phyloP scores from a whole-genome alignment of 1,140 invertebrate genomes.

The Leguminivora glycinivorella region DNA sequence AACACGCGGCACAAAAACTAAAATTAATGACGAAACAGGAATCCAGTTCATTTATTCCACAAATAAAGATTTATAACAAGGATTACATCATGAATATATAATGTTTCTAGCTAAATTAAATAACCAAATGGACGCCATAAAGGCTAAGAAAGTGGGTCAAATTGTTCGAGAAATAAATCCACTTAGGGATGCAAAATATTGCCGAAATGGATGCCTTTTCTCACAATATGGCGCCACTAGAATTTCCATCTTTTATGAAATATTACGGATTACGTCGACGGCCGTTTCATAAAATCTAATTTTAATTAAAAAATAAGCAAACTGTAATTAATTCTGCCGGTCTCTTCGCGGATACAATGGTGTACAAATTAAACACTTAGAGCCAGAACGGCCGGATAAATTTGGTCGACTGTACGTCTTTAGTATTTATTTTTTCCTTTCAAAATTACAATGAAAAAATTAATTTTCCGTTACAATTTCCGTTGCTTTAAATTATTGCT shows the following conservation, averaged over 20 bases:
- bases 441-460: constrained; percentile 44
- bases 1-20: constrained; percentile 3
- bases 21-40: constrained; percentile 4
- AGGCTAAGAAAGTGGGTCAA: constrained; percentile 54
- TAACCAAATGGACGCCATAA: constrained; percentile 39
- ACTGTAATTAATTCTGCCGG: constrained; percentile 60
- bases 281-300: constrained; percentile 71
- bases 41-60: neutral
- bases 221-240: constrained; percentile 76
- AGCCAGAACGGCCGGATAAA: constrained; percentile 46
- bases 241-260: constrained; percentile 79
- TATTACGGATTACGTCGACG: constrained; percentile 68
- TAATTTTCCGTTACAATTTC: constrained; percentile 35
- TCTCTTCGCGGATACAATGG: constrained; percentile 50
- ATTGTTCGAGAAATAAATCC: constrained; percentile 69
- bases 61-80: constrained; percentile 22
- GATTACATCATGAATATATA: constrained; percentile 21
- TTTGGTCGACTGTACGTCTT: constrained; percentile 40
- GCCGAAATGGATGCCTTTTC: constrained; percentile 72
- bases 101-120: constrained; percentile 35
- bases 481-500: constrained; percentile 26
- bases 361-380: constrained; percentile 59
- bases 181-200: constrained; percentile 75
- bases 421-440: constrained; percentile 44
- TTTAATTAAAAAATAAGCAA: constrained; percentile 77